Conservation (phyloP, 2,797 vertebrate genomes). For the Syndactyla subalaris region DNA sequence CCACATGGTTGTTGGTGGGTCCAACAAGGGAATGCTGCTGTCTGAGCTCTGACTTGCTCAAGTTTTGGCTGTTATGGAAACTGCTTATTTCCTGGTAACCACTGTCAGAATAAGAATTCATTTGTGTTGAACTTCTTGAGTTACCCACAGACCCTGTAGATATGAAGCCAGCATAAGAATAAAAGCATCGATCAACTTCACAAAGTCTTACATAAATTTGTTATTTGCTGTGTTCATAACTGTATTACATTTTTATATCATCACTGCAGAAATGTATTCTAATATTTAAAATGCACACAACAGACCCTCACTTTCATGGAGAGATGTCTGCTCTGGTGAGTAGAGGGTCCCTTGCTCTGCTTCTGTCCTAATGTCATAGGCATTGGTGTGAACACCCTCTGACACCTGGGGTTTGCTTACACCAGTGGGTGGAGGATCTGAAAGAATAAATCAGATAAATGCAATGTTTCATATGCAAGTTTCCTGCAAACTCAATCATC, state of each 20-base stretch:
- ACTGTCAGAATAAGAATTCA: slow-evolving; percentile 98
- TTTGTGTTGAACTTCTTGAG: slow-evolving; percentile 94
- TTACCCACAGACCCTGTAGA: slow-evolving; percentile 91
- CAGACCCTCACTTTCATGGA: slow-evolving; percentile 99
- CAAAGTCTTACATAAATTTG: background rate
- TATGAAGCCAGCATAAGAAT: slow-evolving; percentile 46
- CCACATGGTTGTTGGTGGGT: slow-evolving; percentile 79
- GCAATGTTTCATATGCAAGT: background rate
- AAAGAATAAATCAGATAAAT: slow-evolving; percentile 57
- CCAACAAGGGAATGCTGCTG: slow-evolving; percentile 88
- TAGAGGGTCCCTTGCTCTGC: slow-evolving; percentile 89
- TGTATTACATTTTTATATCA: background rate
- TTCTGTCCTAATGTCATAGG: slow-evolving; percentile 88
- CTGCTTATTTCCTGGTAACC: slow-evolving; percentile 95
- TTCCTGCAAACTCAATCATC: background rate
- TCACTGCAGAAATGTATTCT: background rate
- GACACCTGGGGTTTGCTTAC: slow-evolving; percentile 85
- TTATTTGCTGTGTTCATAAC: background rate
- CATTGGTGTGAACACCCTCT: slow-evolving; percentile 86
- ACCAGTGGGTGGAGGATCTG: slow-evolving; percentile 87
- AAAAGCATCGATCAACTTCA: background rate
- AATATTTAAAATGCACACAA: slow-evolving; percentile 79
- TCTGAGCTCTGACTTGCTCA: slow-evolving; percentile 87
- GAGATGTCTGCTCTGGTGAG: slow-evolving; percentile 92
- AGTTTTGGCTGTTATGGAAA: slow-evolving; percentile 89